A percentile compares a stretch with the other conserved stretches of the same genome.
These are phyloP conservation scores for Polia nebulosa DNA, from an alignment of 2,888 invertebrate species.

Conservation along the genomic window DNA sequence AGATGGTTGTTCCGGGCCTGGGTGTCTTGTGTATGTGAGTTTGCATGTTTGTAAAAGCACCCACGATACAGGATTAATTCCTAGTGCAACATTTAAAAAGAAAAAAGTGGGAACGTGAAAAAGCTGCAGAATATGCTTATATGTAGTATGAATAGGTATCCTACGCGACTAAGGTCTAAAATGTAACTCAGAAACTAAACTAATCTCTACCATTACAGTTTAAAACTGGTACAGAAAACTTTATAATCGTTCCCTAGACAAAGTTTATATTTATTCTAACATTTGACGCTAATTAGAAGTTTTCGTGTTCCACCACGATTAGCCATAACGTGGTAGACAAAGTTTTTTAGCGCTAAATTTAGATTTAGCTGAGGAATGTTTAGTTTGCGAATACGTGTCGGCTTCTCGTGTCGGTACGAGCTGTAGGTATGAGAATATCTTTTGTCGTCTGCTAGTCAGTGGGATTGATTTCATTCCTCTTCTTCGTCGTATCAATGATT, in stretches of 20 bases:
- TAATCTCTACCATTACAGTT: slow-evolving; percentile 30
- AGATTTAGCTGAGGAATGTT: slow-evolving; percentile 27
- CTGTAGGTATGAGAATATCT: not conserved
- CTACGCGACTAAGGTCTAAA: not conserved
- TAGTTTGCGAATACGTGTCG: not conserved
- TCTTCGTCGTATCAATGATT: too few relatives aligned
- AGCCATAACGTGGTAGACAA: slow-evolving; percentile 38
- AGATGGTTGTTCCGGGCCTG: too few relatives aligned
- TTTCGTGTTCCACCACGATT: slow-evolving; percentile 64
- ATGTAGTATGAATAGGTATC: too few relatives aligned
- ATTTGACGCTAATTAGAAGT: slow-evolving; percentile 65
- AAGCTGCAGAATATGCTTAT: too few relatives aligned
- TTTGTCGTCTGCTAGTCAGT: too few relatives aligned
- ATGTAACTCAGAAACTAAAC: slow-evolving; percentile 23
- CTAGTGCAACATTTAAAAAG: too few relatives aligned
- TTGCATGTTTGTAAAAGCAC: too few relatives aligned
- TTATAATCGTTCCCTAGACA: slow-evolving; percentile 57
- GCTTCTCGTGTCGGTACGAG: too few relatives aligned
- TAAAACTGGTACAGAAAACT: slow-evolving; percentile 51
- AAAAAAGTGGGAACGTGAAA: too few relatives aligned
- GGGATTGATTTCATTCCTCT: too few relatives aligned
- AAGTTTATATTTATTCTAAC: slow-evolving; percentile 59
- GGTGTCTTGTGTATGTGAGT: too few relatives aligned
- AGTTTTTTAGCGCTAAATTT: slow-evolving; percentile 49
- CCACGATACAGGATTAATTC: too few relatives aligned